Evolutionary conservation across 2,113 vertebrate species (phyloP).

Genomic region (Cyprinodon tularosa): DNA sequence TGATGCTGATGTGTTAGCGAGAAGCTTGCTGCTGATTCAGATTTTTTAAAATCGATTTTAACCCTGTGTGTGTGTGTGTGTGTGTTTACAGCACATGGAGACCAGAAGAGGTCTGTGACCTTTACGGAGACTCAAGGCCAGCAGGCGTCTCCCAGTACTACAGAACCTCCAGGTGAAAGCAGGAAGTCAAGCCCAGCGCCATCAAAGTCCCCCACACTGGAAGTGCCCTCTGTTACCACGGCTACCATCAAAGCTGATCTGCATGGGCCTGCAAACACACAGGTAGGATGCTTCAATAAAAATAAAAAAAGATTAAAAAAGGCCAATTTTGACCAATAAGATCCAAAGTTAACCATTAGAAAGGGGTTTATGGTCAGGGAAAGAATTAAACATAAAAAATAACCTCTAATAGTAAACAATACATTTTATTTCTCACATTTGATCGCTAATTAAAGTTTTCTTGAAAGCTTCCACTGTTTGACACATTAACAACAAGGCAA

Average conservation of each 20-base stretch:
- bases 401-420: not conserved
- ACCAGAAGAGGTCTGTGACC: conserved; percentile 97
- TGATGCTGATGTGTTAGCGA: conserved; percentile 41
- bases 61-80: conserved; percentile 7
- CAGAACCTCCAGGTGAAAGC: conserved; percentile 49
- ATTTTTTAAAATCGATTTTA: not conserved
- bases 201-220: conserved; percentile 76
- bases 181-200: conserved; percentile 50
- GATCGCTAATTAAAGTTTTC: too few relatives aligned
- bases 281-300: conserved; percentile 76
- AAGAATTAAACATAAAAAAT: not conserved
- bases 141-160: conserved; percentile 31
- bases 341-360: not conserved
- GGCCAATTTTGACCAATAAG: too few relatives aligned
- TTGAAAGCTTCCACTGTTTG: too few relatives aligned
- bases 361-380: not conserved
- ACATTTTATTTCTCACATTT: too few relatives aligned
- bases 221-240: conserved; percentile 72
- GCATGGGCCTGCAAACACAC: conserved; percentile 76
- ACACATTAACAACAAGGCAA: too few relatives aligned
- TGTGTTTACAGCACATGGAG: conserved; percentile 70
- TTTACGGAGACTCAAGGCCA: conserved; percentile 88
- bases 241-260: conserved; percentile 84
- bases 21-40: not conserved
- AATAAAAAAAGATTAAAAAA: too few relatives aligned